These are phyloP conservation scores for Stenolophus ochropezus DNA, from an alignment of 2,888 invertebrate species.

Conservation along the genomic window DNA sequence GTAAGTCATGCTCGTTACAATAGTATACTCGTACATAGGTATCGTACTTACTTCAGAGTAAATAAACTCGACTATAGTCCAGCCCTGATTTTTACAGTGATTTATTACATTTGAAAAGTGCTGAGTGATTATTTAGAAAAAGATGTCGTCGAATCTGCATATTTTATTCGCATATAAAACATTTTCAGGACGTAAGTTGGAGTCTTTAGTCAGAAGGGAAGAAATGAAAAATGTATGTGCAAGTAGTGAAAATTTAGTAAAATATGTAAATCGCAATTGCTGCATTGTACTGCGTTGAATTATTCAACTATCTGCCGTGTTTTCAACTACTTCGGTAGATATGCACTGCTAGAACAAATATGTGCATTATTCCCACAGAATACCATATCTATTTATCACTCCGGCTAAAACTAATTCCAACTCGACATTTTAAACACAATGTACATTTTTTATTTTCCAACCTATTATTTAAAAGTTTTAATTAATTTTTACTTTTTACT, in stretches of 20 bases:
- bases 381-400: constrained; percentile 21
- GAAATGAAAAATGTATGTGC: constrained; percentile 10
- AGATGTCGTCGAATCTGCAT: background rate
- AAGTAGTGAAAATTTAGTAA: constrained; percentile 8
- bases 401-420: background rate
- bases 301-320: constrained; percentile 14
- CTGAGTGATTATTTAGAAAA: background rate
- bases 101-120: background rate
- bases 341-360: constrained; percentile 2
- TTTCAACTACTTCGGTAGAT: constrained; percentile 19
- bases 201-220: background rate
- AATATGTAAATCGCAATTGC: constrained; percentile 32
- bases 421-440: constrained; percentile 3
- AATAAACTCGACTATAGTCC: no score
- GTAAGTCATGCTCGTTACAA: no score
- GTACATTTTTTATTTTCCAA: constrained; percentile 9
- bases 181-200: background rate
- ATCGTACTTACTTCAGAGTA: no score
- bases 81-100: no score
- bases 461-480: constrained; percentile 22
- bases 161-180: background rate
- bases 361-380: constrained; percentile 17
- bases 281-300: constrained; percentile 15
- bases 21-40: no score
- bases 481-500: constrained; percentile 17